A percentile compares a stretch with the other conserved stretches of the same genome.
Conservation (phyloP, 2,113 vertebrate genomes). For the Tiliqua scincoides region DNA sequence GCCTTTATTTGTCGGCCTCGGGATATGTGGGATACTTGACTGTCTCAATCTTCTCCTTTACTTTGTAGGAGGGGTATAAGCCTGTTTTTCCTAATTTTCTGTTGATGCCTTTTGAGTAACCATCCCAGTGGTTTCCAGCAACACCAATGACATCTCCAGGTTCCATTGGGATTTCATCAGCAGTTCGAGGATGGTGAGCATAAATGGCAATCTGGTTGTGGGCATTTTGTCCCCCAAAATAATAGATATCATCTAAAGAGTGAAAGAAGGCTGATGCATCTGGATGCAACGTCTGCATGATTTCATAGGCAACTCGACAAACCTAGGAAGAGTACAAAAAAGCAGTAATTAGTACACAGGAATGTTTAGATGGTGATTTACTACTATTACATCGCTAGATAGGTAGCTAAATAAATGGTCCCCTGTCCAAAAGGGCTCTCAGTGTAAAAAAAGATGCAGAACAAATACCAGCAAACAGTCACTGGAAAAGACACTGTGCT, state of each 20-base stretch:
- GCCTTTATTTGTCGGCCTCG: conserved; percentile 90
- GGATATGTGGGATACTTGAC: conserved; percentile 97
- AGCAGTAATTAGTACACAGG: conserved; percentile 2
- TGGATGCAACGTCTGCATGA: conserved; percentile 97
- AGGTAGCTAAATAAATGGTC: too few relatives aligned
- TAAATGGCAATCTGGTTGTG: conserved; percentile 98
- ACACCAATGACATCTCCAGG: conserved; percentile 95
- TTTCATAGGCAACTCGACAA: conserved; percentile 97
- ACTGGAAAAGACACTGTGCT: too few relatives aligned
- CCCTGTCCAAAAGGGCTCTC: too few relatives aligned
- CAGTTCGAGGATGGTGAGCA: conserved; percentile 89
- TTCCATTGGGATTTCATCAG: conserved; percentile 95
- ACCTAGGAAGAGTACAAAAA: conserved; percentile 79
- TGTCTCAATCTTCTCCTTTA: conserved; percentile 96
- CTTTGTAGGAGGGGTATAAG: conserved; percentile 98
- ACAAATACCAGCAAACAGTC: too few relatives aligned
- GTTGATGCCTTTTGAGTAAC: conserved; percentile 98
- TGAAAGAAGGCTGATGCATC: conserved; percentile 96
- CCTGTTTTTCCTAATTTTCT: conserved; percentile 95
- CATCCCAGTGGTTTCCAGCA: conserved; percentile 98
- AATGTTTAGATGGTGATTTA: conserved; percentile 11
- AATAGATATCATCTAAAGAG: conserved; percentile 98
- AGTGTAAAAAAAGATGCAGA: too few relatives aligned
- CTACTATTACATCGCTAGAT: too few relatives aligned
- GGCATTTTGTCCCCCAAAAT: conserved; percentile 98